Base-by-base conservation (phyloP, 2,113 vertebrate genomes). In the Trichomycterus rosablanca region DNA sequence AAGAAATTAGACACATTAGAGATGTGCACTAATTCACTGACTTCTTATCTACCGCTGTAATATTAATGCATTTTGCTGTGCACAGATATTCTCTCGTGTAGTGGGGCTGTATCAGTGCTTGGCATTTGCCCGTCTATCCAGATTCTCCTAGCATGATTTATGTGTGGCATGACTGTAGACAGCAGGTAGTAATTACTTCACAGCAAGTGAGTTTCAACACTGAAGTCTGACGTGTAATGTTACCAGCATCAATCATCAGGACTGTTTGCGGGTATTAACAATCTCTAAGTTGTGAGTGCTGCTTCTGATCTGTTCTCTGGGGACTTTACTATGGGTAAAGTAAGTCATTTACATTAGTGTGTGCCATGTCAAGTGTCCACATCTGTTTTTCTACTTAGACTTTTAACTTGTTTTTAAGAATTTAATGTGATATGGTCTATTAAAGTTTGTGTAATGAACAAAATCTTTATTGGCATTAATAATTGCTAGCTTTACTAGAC, bases 131-230 rank as follows among this genome's bases (percentile, higher is more conserved):
- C 28, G 14, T 62, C 48, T 44, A 24, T 63, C 43, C 70, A 59
- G 30, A 30, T 59, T 49, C 43, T 53, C 42, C 54, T 48, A 62
- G 44, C 45, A 22, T 37, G 58, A 44, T 63, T 46, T 44, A 49
- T 40, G 59, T 4, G 26, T 56, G 63, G 40, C 43, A 34, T 43
- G 46, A 23, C 56, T 52, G 37, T n/a, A 12, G 52, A 52, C 67
- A 76, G 70, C 74, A 67, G 74, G 70, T 61, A 73, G 53, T 61
- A 61, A 73, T 73, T 70, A 67, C 63, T 68, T 65, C 70, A 65
- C 70, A 76, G 67, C 67, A 66, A 65, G 70, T 57, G 43, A 64
- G 68, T 54, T 48, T 51, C 67, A 64, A 61, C 51, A 70, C 64
- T 63, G 69, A 72, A 67, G 44, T 53, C 34, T 18, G 26, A 30